Base-by-base conservation (phyloP, 2,113 vertebrate species). In the Hepsetus odoe region DNA sequence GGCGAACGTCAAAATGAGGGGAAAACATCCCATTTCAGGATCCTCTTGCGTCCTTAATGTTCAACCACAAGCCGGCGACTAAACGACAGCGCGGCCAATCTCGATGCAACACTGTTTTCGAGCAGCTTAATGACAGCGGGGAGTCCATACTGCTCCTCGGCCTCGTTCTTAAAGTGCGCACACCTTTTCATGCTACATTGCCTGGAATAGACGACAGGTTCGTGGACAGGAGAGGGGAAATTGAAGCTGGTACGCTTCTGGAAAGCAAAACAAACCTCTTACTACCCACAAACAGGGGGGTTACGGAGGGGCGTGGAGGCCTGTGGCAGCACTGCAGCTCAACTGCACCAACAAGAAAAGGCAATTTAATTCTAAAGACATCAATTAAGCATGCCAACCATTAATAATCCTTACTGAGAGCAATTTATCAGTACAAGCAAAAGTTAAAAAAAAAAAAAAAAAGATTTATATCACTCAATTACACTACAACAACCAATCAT, bases 31-130 rank as follows among this genome's bases (percentile, higher is more conserved):
- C 82, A 88, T 82, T 82, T 85, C 64, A 87, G 90, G 86, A 88
- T 87, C 87, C 86, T 89, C 88, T 87, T 89, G 89, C 87, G 91
- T 92, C 91, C 92, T 92, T 93, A 93, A 92, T 93, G 91, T 94
- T 93, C 89, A 92, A 88, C 86, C 89, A 89, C 87, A 90, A 91
- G 90, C 87, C 85, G 86, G 86, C 86, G 86, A 88, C 87, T 85
- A 74, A 74, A 71, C 84, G 69, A 65, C 88, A 86, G 83, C 76
- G 85, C 85, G 79, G 68, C 77, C 78, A 71, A 77, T 85, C 86
- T 87, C 83, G 87, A 88, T 85, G 87, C 80, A 86, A 87, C 85
- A 80, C 80, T 80, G 49, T 82, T 89, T 75, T 80, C 84, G 89
- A 91, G 88, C 87, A 83, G 90, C 93, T 93, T 94, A 93, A 93